Evolutionary conservation across 92 coral and sea anemone species (phyloP).

Genomic region (Diadumene lineata): DNA sequence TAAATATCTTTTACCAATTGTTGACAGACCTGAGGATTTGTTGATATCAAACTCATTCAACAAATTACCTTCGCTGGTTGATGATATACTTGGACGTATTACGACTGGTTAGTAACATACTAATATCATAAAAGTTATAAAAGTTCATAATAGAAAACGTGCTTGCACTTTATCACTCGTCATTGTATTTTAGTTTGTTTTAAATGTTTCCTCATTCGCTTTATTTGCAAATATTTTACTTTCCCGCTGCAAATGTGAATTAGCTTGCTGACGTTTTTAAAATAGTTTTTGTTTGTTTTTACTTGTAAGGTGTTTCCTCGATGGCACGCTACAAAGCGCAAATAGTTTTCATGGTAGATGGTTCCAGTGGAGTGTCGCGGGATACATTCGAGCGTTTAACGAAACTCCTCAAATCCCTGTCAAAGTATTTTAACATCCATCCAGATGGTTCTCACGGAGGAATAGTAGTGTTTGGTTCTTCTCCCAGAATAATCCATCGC

Average conservation of each 20-base stretch:
- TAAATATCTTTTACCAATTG: slow-evolving; percentile 41
- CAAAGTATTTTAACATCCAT: slow-evolving; percentile 51
- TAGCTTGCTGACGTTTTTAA: too few species aligned
- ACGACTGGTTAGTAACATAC: slow-evolving; percentile 28
- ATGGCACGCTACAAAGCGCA: slow-evolving; percentile 57
- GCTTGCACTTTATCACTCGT: too few species aligned
- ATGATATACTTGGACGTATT: slow-evolving; percentile 17
- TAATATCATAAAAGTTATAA: too few species aligned
- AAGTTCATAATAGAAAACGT: too few species aligned
- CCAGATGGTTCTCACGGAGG: slow-evolving; percentile 61
- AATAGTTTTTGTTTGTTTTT: slow-evolving; percentile 1
- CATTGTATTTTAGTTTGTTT: too few species aligned
- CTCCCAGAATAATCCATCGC: slow-evolving; percentile 29
- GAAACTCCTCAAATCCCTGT: slow-evolving; percentile 65
- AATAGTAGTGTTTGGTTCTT: slow-evolving; percentile 55
- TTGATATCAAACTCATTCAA: slow-evolving; percentile 34
- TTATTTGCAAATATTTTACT: too few species aligned
- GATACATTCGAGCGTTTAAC: slow-evolving; percentile 64
- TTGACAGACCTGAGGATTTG: slow-evolving; percentile 39
- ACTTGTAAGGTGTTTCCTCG: slow-evolving; percentile 40
- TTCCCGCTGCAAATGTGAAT: too few species aligned
- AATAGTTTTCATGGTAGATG: slow-evolving; percentile 85
- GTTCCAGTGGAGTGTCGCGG: slow-evolving; percentile 60
- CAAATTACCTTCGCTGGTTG: slow-evolving; percentile 14
- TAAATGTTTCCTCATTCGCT: too few species aligned